Percentiles rank a stretch among this genome's conserved stretches.
Conservation (phyloP, 2,113 vertebrate genomes). For the Eurypyga helias region DNA sequence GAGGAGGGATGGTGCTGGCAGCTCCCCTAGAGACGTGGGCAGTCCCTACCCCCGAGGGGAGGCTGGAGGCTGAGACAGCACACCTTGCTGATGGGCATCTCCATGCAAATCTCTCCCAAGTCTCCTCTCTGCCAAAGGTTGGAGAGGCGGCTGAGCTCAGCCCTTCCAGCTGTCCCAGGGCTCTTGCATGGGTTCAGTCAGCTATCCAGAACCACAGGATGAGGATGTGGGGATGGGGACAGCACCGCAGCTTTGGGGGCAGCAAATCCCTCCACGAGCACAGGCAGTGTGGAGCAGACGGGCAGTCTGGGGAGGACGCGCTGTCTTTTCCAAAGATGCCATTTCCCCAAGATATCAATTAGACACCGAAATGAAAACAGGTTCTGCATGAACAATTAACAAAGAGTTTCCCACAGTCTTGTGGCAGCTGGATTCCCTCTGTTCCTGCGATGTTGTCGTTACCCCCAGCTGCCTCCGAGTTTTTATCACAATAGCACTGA, state of each 20-base stretch:
- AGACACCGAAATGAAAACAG: constrained; percentile 19
- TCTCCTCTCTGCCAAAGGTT: neutral
- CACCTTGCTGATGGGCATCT: neutral
- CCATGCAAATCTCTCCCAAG: neutral
- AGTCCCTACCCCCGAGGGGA: neutral
- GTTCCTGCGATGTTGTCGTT: neutral
- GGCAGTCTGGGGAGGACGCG: neutral
- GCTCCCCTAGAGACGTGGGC: neutral
- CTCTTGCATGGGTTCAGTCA: neutral
- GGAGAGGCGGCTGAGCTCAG: neutral
- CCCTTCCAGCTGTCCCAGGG: neutral
- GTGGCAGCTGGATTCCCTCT: neutral
- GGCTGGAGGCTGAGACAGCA: neutral
- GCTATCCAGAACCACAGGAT: neutral
- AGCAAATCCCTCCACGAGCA: neutral
- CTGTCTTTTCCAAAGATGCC: neutral
- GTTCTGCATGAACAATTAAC: constrained; percentile 30
- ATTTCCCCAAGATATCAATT: constrained; percentile 46
- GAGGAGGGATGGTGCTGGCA: neutral
- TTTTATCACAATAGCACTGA: neutral
- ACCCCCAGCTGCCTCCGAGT: neutral
- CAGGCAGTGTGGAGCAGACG: fast-evolving
- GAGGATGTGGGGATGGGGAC: fast-evolving
- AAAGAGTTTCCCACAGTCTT: neutral
- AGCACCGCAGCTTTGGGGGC: neutral